Base-by-base conservation (phyloP, 2,888 invertebrate genomes). In the Hypselothyrea guttata region DNA sequence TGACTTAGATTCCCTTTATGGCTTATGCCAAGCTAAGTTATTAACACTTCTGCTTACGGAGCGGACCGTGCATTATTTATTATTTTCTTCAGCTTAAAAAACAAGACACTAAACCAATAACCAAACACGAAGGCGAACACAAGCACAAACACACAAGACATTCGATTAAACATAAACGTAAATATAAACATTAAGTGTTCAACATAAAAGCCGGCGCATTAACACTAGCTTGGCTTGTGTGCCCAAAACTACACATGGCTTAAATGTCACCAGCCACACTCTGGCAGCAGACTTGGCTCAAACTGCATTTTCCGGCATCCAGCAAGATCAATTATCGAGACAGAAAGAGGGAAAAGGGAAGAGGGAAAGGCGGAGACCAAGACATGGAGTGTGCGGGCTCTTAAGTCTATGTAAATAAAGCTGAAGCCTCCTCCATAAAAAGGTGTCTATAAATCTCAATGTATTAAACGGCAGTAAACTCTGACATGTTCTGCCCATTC, bases 271-370 rank as follows among this genome's bases (percentile, higher is more conserved):
- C 0, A 11, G 40, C 4, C 93, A 94, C 3, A 67, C 88, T 95
- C 1, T 94, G 94, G 93, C 90, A 93, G 9, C 60, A n/a, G n/a
- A n/a, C n/a, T n/a, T n/a, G n/a, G 94, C 4, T 93, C 94, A 11
- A 84, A 93, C 93, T 89, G 90, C 93, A 5, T 93, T 93, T 89
- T 91, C 92, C 0, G 93, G 92, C 9, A 91, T 91, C 0, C 12
- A 35, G 56, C 13, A 84, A 86, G 46, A 86, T 79, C 53, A 88
- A 88, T 75, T 88, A 87, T 63, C 78, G 88, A 35, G 48, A 51
- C n/a, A 41, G 22, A 22, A 2, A 4, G 22, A 22, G 3, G 2
- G 22, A 22, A 5, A 35, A 13, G 28, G 7, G 1, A 15, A 22
- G 42, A 11, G 34, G n/a, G n/a, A n/a, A n/a, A n/a, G n/a, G n/a